Percentiles rank a stretch among this genome's conserved stretches.
Conservation (phyloP, 2,888 invertebrate genomes). For the Lasioglossum oenotherae region DNA sequence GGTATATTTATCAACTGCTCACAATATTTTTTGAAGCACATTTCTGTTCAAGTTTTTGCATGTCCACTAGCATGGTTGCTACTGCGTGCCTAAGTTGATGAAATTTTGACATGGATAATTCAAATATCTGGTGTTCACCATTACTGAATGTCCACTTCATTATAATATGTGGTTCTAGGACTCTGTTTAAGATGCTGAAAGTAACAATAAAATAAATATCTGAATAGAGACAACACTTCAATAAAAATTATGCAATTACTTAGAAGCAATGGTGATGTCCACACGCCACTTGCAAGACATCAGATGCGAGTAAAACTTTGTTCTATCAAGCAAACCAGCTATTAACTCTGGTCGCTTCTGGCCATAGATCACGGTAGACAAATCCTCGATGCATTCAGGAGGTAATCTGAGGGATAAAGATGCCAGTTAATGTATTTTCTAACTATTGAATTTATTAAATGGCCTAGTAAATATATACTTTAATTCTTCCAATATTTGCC, state of each 20-base stretch:
- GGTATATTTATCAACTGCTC: constrained; percentile 44
- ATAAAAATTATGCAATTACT: constrained; percentile 77
- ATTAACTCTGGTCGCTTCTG: constrained; percentile 83
- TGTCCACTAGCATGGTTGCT: constrained; percentile 85
- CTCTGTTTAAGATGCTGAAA: constrained; percentile 82
- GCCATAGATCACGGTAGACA: constrained; percentile 85
- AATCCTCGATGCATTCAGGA: constrained; percentile 85
- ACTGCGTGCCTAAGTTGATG: constrained; percentile 85
- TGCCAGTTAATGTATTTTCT: background rate
- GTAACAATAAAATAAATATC: background rate
- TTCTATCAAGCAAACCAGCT: constrained; percentile 82
- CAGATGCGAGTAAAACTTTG: constrained; percentile 83
- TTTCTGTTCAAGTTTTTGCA: constrained; percentile 85
- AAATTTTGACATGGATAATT: constrained; percentile 85
- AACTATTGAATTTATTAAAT: background rate
- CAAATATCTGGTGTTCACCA: constrained; percentile 84
- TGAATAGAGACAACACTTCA: constrained; percentile 10
- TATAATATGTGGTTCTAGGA: constrained; percentile 85
- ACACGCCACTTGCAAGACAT: constrained; percentile 85
- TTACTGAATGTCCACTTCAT: constrained; percentile 85
- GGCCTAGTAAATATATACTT: constrained; percentile 77
- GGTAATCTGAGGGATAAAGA: constrained; percentile 79
- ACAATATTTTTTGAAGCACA: constrained; percentile 82
- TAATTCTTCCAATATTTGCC: constrained; percentile 84
- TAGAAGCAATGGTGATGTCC: constrained; percentile 85